A percentile compares a stretch with the other conserved stretches of the same genome.
Evolutionary conservation across 1,140 invertebrate species (phyloP).

Genomic region (Propsilocerus akamusi): DNA sequence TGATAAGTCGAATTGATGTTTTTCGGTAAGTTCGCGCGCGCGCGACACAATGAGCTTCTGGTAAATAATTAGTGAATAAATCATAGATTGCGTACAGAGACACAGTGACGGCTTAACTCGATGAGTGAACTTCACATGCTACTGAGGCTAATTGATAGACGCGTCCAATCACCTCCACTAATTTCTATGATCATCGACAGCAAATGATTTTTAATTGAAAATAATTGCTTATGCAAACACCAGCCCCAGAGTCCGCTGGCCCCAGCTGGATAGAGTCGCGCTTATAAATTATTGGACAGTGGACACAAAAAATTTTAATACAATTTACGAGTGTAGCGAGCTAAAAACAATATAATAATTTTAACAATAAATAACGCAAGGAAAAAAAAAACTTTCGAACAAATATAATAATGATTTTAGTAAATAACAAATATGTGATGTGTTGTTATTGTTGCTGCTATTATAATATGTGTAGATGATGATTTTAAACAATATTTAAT

Average conservation of each 20-base stretch:
- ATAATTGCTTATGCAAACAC: not conserved
- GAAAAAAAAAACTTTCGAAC: not conserved
- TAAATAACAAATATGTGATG: not conserved
- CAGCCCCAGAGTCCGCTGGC: too few species aligned
- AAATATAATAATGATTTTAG: constrained; percentile 3
- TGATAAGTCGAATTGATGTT: too few species aligned
- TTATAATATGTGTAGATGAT: constrained; percentile 1
- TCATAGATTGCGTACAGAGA: too few species aligned
- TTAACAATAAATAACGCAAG: constrained; percentile 2
- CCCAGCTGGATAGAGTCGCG: not conserved
- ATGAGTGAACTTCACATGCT: too few species aligned
- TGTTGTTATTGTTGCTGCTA: not conserved
- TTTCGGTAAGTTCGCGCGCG: too few species aligned
- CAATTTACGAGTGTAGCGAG: not conserved
- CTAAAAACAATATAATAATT: constrained; percentile 2
- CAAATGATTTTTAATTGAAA: constrained; percentile 1
- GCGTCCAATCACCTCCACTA: too few species aligned
- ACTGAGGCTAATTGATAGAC: too few species aligned
- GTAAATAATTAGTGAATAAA: too few species aligned
- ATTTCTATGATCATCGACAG: not conserved
- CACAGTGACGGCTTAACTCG: too few species aligned
- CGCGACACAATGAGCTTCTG: too few species aligned
- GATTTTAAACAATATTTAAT: constrained; percentile 4
- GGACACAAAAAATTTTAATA: not conserved
- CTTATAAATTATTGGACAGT: not conserved